A percentile compares a stretch with the other conserved stretches of the same genome.
phyloP scores from a whole-genome alignment of 2,888 invertebrate genomes.

The Lasioglossum pauxillum region DNA sequence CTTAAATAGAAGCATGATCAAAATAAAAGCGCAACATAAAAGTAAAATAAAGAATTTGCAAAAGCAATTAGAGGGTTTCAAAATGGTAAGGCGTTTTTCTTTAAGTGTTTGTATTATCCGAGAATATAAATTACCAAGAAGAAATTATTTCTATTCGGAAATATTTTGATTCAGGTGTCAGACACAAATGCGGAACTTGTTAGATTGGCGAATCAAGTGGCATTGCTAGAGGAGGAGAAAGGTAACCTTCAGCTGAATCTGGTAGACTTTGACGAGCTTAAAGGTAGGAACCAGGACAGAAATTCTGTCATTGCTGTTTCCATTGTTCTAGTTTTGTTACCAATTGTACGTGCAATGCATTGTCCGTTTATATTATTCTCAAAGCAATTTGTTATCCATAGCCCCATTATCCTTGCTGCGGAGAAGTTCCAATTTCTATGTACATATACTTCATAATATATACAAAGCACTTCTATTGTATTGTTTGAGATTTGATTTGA shows the following conservation, averaged over 20 bases:
- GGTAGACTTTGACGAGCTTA: slow-evolving; percentile 91
- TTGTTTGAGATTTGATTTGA: slow-evolving; percentile 19
- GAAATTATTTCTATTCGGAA: background rate
- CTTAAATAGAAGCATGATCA: slow-evolving; percentile 91
- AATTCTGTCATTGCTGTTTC: slow-evolving; percentile 66
- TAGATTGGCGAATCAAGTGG: slow-evolving; percentile 90
- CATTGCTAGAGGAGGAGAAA: slow-evolving; percentile 95
- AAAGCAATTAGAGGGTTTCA: slow-evolving; percentile 86
- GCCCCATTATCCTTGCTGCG: slow-evolving; percentile 47
- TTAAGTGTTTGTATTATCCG: background rate
- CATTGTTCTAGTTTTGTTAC: slow-evolving; percentile 65
- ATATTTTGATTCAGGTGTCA: slow-evolving; percentile 86
- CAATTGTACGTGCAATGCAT: slow-evolving; percentile 59
- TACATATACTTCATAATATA: slow-evolving; percentile 26
- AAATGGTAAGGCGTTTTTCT: slow-evolving; percentile 78
- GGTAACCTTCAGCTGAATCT: slow-evolving; percentile 94
- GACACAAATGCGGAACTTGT: slow-evolving; percentile 89
- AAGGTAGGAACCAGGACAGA: slow-evolving; percentile 86
- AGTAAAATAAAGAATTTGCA: slow-evolving; percentile 91
- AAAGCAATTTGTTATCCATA: slow-evolving; percentile 47
- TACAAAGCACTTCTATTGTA: slow-evolving; percentile 31
- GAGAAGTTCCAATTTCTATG: slow-evolving; percentile 35
- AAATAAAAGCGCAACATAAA: slow-evolving; percentile 90
- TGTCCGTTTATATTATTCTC: slow-evolving; percentile 61
- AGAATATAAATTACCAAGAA: background rate